Evolutionary conservation across 1,140 invertebrate genomes (phyloP).

Genomic region (Lordiphosa stackelbergi): DNA sequence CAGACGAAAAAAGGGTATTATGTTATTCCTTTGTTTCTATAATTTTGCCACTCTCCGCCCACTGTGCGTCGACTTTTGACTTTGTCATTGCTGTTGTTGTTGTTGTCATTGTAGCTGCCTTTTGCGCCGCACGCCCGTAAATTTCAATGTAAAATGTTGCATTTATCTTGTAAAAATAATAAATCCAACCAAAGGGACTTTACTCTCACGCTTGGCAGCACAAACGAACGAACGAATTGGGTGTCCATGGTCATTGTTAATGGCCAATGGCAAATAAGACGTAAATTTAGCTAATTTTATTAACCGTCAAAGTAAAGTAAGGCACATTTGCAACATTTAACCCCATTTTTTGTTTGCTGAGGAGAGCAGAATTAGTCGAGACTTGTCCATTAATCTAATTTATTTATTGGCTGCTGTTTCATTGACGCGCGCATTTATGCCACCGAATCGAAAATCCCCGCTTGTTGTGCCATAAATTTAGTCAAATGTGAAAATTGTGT

Average conservation of each 20-base stretch:
- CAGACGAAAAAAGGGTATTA: too few relatives aligned
- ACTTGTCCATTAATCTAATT: constrained; percentile 68
- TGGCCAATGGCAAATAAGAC: constrained; percentile 46
- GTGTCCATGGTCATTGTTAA: constrained; percentile 44
- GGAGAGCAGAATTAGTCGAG: constrained; percentile 35
- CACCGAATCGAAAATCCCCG: constrained; percentile 62
- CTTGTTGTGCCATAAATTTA: constrained; percentile 68
- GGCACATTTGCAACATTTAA: constrained; percentile 13
- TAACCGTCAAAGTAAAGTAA: constrained; percentile 38
- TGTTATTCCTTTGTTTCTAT: too few relatives aligned
- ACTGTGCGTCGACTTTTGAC: constrained; percentile 60
- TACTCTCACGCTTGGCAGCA: constrained; percentile 65
- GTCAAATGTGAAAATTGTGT: constrained; percentile 76
- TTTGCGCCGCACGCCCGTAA: constrained; percentile 56
- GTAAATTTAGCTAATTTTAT: constrained; percentile 71
- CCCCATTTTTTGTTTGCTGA: constrained; percentile 14
- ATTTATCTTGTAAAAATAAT: constrained; percentile 76
- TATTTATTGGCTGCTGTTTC: constrained; percentile 72
- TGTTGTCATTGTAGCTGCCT: constrained; percentile 30
- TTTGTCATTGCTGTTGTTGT: constrained; percentile 31
- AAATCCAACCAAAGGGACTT: constrained; percentile 65
- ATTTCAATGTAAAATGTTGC: constrained; percentile 74
- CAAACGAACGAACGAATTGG: constrained; percentile 26
- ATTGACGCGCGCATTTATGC: constrained; percentile 60
- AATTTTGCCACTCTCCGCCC: constrained; percentile 8